These are phyloP conservation scores for Zosterops hypoxanthus DNA, from an alignment of 2,113 vertebrate genomes.

Conservation along the genomic window DNA sequence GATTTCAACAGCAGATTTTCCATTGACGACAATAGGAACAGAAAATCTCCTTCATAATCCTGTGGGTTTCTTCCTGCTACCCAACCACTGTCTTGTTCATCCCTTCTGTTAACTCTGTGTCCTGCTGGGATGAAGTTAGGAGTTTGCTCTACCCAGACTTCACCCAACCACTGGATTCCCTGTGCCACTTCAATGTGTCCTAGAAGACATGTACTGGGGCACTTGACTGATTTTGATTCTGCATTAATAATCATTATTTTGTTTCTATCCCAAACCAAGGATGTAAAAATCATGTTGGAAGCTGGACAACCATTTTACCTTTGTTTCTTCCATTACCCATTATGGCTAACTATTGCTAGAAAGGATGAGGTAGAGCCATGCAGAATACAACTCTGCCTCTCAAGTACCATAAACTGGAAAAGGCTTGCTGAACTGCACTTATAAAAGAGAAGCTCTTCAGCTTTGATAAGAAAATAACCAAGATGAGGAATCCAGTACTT, in stretches of 20 bases:
- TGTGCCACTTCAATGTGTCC: not conserved
- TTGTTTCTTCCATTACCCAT: not conserved
- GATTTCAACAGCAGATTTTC: not conserved
- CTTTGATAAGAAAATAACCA: not conserved
- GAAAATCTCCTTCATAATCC: not conserved
- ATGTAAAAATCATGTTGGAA: not conserved
- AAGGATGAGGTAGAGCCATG: not conserved
- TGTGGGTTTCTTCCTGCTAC: not conserved
- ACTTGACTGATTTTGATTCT: not conserved
- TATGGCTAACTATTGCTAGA: not conserved
- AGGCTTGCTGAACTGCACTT: not conserved
- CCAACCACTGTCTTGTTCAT: not conserved
- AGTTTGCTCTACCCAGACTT: not conserved
- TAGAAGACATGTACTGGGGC: not conserved
- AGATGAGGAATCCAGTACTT: not conserved
- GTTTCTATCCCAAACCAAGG: not conserved
- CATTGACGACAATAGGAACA: rapidly evolving
- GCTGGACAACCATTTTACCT: not conserved
- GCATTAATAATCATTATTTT: not conserved
- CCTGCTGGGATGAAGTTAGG: not conserved
- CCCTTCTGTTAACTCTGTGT: not conserved
- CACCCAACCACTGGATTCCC: not conserved
- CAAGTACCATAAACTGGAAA: not conserved
- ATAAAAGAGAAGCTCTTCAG: not conserved
- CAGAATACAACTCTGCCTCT: not conserved